Base-by-base conservation (phyloP, 2,113 vertebrate species). In the Argyrosomus japonicus region DNA sequence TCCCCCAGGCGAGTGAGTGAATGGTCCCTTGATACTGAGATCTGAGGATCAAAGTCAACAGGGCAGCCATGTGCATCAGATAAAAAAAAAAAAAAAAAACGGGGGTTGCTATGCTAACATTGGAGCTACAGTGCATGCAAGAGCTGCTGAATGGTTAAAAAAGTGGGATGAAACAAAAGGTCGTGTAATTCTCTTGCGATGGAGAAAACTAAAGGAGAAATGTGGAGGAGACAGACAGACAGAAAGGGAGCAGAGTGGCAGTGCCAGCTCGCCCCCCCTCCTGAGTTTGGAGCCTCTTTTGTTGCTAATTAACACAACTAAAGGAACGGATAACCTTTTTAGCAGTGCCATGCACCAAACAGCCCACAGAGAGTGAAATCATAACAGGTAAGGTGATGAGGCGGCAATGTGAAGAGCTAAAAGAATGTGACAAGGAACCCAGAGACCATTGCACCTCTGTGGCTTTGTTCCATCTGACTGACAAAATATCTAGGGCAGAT, bases 41-140 rank as follows among this genome's bases (percentile, higher is more conserved):
- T 92, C 84, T 87, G 67, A 84, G 87, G 90, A 92, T 93, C 91
- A 93, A 92, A 93, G 92, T 90, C 91, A 91, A 87, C 89, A 83
- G 83, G 84, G 85, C 82, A 84, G 70, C 79, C 87, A 75, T 89
- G 88, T 90, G 88, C 85, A 84, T 79, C 79, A 79, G 89, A 85
- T 73, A 45, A 71, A 75, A 80, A n/a, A 45, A 32, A 21, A 10
- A 60, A 69, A 67, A 51, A 68, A 57, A 87, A 62, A 57, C 5
- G 1, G 40, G 19, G 74, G 65, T 64, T 74, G 75, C 77, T 83
- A 36, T 75, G 75, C 80, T 80, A 83, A 87, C 82, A 83, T 68
- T 58, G 75, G 71, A 72, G 83, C 40, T 23, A 12, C 51, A 25
- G 71, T 23, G 74, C 60, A 51, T 64, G 67, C 51, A 51, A 79